A percentile compares a stretch with the other conserved stretches of the same genome.
Conservation (phyloP, 1,140 invertebrate species). For the Mycetomoellerius zeteki region DNA sequence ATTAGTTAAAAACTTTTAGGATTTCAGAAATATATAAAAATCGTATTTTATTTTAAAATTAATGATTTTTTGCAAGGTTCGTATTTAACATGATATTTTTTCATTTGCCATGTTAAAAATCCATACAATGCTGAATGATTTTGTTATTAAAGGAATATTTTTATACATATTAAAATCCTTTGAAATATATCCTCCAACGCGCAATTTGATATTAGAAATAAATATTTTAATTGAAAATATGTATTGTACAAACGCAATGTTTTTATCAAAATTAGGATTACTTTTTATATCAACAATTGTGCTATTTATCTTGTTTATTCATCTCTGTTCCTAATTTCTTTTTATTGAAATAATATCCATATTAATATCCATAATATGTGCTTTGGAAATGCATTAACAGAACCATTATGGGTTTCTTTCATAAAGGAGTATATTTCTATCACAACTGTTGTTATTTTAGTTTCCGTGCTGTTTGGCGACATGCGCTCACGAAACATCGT, state of each 20-base stretch:
- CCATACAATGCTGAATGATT: not conserved
- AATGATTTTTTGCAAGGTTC: not conserved
- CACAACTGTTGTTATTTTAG: constrained; percentile 79
- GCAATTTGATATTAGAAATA: constrained; percentile 24
- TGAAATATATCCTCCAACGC: not conserved
- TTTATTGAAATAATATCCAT: not conserved
- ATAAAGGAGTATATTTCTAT: not conserved
- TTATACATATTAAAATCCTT: constrained; percentile 18
- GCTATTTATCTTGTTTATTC: not conserved
- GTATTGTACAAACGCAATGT: not conserved
- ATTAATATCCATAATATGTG: not conserved
- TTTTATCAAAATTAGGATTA: constrained; percentile 39
- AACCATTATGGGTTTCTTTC: not conserved
- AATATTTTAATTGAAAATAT: constrained; percentile 41
- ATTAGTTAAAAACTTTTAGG: not conserved
- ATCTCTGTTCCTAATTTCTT: not conserved
- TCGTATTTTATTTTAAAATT: not conserved
- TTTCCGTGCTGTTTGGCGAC: constrained; percentile 86
- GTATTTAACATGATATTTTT: constrained; percentile 26
- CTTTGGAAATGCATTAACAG: constrained; percentile 9
- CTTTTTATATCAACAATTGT: not conserved
- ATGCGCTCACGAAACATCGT: constrained; percentile 87
- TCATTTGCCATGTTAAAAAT: not conserved
- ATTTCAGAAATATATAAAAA: not conserved
- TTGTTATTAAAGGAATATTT: constrained; percentile 8